Conservation (phyloP, 2,888 invertebrate genomes). For the Parapristionchus giblindavisi region DNA sequence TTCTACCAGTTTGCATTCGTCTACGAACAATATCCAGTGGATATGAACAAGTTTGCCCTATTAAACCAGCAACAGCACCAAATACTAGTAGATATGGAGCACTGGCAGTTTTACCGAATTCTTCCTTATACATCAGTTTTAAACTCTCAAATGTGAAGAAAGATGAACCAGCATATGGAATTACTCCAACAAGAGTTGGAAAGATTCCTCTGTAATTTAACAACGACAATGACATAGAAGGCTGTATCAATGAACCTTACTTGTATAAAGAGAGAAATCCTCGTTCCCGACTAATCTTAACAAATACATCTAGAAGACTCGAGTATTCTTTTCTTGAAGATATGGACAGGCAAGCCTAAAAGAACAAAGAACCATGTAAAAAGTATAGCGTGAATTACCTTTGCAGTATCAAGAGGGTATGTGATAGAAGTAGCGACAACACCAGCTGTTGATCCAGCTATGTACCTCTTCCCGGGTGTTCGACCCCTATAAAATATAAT, state of each 20-base stretch:
- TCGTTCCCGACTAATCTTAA: conserved; percentile 60
- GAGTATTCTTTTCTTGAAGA: conserved; percentile 81
- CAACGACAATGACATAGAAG: conserved; percentile 79
- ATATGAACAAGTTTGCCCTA: conserved; percentile 94
- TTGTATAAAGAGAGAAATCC: conserved; percentile 71
- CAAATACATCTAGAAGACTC: conserved; percentile 58
- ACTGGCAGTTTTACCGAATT: conserved; percentile 48
- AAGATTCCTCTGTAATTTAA: conserved; percentile 62
- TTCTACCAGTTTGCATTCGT: conserved; percentile 68
- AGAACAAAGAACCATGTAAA: background rate
- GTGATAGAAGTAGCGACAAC: conserved; percentile 91
- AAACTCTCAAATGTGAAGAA: conserved; percentile 96
- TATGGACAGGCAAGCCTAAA: conserved; percentile 86
- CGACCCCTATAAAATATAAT: conserved; percentile 62
- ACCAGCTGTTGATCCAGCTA: conserved; percentile 94
- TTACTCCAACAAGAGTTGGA: conserved; percentile 90
- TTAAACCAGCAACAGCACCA: conserved; percentile 89
- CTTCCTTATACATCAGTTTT: conserved; percentile 79
- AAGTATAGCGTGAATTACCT: conserved; percentile 76
- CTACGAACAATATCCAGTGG: conserved; percentile 91
- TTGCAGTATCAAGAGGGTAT: conserved; percentile 93
- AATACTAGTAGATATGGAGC: conserved; percentile 76
- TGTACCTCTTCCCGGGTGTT: conserved; percentile 76
- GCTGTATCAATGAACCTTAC: conserved; percentile 83
- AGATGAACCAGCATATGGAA: conserved; percentile 94